Base-by-base conservation (phyloP, 2,113 vertebrate species). In the Cyanistes caeruleus region DNA sequence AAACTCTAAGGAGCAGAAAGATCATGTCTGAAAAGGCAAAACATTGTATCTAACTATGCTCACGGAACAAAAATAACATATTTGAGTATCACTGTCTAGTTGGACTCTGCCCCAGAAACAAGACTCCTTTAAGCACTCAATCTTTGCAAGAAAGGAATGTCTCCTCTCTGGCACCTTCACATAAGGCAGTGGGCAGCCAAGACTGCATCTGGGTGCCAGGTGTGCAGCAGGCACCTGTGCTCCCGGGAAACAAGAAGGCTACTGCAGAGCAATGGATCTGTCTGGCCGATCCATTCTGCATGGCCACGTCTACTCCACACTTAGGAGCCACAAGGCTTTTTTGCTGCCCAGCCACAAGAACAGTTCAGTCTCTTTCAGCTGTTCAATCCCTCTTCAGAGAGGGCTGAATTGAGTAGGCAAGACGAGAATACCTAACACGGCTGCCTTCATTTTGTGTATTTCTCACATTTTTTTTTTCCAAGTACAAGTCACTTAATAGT, bases 171-270 rank as follows among this genome's bases (percentile, higher is more conserved):
- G 35, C 24, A 53, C 28, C 46, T 52, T 11, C 4, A 2, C 4
- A 3, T 25, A 51, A 19, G 52, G 24, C 3, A 48, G 13, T 0
- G 7, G 72, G 24, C 9, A 58, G n/a, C 0, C 2, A 14, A 19
- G 18, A 25, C 33, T 39, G 60, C 17, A 28, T 22, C 48, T 24
- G 49, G 24, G 44, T 48, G 49, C 58, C 56, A 51, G 0, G 3
- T 2, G 20, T 20, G 43, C 48, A 62, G 86, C 3, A 2, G 63
- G 19, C 1, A 1, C 33, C 33, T 28, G 53, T 2, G 3, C 31
- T 73, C 28, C 28, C 23, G 28, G 30, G n/a, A 77, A 75, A 58
- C 22, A 41, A 20, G 0, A 2, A 17, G 43, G 39, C 52, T 81
- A n/a, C 68, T 49, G 79, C 23, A 35, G 6, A 31, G 30, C 10